phyloP scores from a whole-genome alignment of 2,113 vertebrate genomes.

The Sinocyclocheilus rhinocerous region DNA sequence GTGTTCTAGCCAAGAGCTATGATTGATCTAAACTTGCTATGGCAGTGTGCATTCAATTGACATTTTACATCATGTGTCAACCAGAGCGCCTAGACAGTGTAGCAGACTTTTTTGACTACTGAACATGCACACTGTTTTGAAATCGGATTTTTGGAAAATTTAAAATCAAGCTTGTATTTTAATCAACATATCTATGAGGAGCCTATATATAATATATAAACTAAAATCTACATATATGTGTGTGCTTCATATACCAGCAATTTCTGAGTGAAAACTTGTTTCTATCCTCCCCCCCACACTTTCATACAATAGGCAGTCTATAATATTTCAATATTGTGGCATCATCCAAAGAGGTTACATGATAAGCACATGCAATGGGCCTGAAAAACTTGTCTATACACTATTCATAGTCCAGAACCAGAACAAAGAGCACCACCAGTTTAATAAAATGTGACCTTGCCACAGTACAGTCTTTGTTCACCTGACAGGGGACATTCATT shows the following conservation, averaged over 20 bases:
- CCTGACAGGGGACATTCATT: neutral
- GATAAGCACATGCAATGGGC: neutral
- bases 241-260: too few relatives aligned
- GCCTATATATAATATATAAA: neutral
- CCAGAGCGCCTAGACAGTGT: conserved; percentile 31
- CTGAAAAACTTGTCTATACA: neutral
- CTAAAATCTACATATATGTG: too few relatives aligned
- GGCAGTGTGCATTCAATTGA: conserved; percentile 38
- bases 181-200: neutral
- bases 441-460: neutral
- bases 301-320: neutral
- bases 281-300: neutral
- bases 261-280: neutral
- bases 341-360: neutral
- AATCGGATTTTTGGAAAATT: neutral
- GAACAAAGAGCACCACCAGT: neutral
- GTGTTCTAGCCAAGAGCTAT: conserved; percentile 45
- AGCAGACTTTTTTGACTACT: neutral
- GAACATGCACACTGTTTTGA: neutral
- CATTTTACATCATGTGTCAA: conserved; percentile 45
- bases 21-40: conserved; percentile 46
- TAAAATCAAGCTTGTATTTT: neutral
- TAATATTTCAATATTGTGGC: neutral
- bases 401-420: conserved; percentile 5
- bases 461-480: conserved; percentile 1